Conservation (phyloP, 1,140 invertebrate species). For the Ceratina calcarata region DNA sequence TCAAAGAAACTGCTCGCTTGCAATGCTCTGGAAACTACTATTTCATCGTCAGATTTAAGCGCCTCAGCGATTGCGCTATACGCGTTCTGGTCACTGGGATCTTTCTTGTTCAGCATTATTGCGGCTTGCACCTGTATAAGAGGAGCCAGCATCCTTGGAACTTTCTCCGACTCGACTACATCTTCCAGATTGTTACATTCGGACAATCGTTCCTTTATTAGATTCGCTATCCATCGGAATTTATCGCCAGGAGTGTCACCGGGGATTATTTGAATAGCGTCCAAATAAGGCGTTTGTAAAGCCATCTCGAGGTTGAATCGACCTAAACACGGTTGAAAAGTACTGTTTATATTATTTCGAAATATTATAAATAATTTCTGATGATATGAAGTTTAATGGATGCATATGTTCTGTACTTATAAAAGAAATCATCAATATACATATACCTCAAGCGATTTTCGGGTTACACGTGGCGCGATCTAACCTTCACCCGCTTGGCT, state of each 20-base stretch:
- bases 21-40: slow-evolving; percentile 66
- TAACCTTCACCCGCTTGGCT: too few relatives aligned
- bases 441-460: too few relatives aligned
- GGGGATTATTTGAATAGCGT: slow-evolving; percentile 67
- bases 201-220: slow-evolving; percentile 6
- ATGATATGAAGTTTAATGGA: too few relatives aligned
- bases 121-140: slow-evolving; percentile 60
- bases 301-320: slow-evolving; percentile 8
- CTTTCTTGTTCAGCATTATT: slow-evolving; percentile 45
- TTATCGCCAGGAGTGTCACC: slow-evolving; percentile 67
- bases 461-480: too few relatives aligned
- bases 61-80: slow-evolving; percentile 60
- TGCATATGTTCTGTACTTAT: too few relatives aligned
- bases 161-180: neutral
- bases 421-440: too few relatives aligned
- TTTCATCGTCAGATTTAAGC: slow-evolving; percentile 62
- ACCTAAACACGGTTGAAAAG: neutral
- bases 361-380: neutral
- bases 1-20: slow-evolving; percentile 66
- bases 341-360: neutral
- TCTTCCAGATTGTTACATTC: slow-evolving; percentile 2
- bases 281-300: slow-evolving; percentile 50
- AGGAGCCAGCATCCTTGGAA: slow-evolving; percentile 56
- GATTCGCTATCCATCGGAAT: slow-evolving; percentile 48
- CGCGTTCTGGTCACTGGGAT: neutral